Percentiles rank a stretch among this genome's conserved stretches.
Evolutionary conservation across 1,140 invertebrate species (phyloP).

Genomic region (Pseudobourletiella spinata): DNA sequence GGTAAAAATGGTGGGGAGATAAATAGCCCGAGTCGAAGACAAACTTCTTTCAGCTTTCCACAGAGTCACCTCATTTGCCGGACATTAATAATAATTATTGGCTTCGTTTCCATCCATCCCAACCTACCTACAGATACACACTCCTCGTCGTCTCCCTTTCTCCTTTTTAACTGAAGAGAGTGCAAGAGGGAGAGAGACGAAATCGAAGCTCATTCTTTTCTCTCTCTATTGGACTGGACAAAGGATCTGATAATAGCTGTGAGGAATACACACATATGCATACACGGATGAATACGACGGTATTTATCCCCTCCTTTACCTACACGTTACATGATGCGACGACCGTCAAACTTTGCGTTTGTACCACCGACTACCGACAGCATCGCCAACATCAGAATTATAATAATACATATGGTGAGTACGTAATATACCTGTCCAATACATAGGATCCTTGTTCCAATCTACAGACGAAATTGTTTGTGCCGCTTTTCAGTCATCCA

Average conservation of each 20-base stretch:
- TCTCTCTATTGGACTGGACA: background rate
- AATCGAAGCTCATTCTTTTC: background rate
- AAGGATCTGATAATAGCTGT: background rate
- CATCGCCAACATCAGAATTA: no score
- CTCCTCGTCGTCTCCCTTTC: background rate
- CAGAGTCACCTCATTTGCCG: slow-evolving; percentile 7
- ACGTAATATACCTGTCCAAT: no score
- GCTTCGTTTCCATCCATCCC: slow-evolving; percentile 1
- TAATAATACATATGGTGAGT: no score
- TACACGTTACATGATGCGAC: background rate
- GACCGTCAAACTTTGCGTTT: no score
- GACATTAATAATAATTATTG: slow-evolving; percentile 10
- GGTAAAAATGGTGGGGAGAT: no score
- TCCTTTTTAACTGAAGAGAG: no score
- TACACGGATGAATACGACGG: background rate
- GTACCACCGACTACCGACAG: no score
- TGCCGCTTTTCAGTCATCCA: no score
- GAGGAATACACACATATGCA: no score
- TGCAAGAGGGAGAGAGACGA: no score
- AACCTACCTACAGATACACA: background rate
- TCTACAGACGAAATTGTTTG: no score
- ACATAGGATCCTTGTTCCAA: no score
- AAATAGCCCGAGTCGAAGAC: background rate
- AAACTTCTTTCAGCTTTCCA: background rate
- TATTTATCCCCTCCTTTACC: background rate